Evolutionary conservation across 2,888 invertebrate species (phyloP).

Genomic region (Venusia cambrica): DNA sequence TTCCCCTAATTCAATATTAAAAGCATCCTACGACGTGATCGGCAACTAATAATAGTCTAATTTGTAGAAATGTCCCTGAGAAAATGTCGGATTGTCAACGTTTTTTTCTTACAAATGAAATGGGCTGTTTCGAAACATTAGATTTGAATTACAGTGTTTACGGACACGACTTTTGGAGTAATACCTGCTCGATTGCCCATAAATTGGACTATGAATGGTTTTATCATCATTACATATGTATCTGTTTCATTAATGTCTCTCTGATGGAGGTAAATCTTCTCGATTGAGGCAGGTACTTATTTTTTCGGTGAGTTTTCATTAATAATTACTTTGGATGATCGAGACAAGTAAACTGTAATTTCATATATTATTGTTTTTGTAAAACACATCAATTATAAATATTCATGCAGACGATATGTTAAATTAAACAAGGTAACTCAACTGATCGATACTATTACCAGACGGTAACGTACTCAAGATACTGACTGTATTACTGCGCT

Average conservation of each 20-base stretch:
- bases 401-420: no score
- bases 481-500: no score
- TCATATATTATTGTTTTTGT: no score
- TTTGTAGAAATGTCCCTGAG: slow-evolving; percentile 79
- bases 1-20: slow-evolving; percentile 80
- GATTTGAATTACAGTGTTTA: slow-evolving; percentile 56
- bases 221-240: slow-evolving; percentile 37
- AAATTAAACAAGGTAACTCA: no score
- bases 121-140: slow-evolving; percentile 54
- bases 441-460: no score
- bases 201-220: slow-evolving; percentile 44
- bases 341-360: no score
- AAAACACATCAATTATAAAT: no score
- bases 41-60: slow-evolving; percentile 79
- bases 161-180: slow-evolving; percentile 45
- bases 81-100: slow-evolving; percentile 77
- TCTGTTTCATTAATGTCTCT: slow-evolving; percentile 30
- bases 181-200: slow-evolving; percentile 42
- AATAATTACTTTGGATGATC: no score
- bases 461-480: no score
- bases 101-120: slow-evolving; percentile 62
- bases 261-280: slow-evolving; percentile 13
- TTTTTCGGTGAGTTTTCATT: no score
- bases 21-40: slow-evolving; percentile 79
- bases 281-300: no score